These are phyloP conservation scores for Lithophane semibrunnea DNA, from an alignment of 2,888 invertebrate species.

Conservation along the genomic window DNA sequence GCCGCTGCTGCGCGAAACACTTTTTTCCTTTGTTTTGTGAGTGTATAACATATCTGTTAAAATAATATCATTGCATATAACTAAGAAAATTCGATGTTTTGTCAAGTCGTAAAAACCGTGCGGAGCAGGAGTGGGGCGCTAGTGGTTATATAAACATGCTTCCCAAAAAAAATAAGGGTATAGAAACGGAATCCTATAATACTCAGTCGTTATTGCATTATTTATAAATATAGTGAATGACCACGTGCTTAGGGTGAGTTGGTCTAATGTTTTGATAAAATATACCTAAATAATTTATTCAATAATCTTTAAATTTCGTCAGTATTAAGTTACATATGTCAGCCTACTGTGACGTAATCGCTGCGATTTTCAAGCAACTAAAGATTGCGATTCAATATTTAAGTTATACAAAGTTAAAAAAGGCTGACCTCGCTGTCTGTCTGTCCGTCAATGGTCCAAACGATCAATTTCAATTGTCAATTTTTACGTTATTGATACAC, in stretches of 20 bases:
- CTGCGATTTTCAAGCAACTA: not conserved
- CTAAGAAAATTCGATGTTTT: no score
- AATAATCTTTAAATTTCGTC: not conserved
- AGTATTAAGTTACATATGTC: conserved; percentile 11
- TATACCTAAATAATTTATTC: conserved; percentile 22
- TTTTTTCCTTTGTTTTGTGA: no score
- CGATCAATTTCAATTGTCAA: no score
- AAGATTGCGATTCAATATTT: not conserved
- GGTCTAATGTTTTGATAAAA: conserved; percentile 6
- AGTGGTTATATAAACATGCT: not conserved
- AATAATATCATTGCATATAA: no score
- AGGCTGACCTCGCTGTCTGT: not conserved
- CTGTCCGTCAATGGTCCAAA: no score
- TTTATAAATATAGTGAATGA: not conserved
- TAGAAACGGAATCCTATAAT: not conserved
- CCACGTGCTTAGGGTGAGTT: not conserved
- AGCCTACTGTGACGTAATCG: conserved; percentile 3
- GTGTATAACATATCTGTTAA: no score
- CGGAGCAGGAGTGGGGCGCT: no score
- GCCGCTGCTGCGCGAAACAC: no score
- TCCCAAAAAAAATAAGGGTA: not conserved
- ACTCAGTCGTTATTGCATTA: not conserved
- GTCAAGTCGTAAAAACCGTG: no score
- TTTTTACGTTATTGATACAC: no score
- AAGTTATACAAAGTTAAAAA: not conserved